Evolutionary conservation across 2,113 vertebrate genomes (phyloP), one percentile per base, ranked within the genome.

Genomic region (Brachypodius melanocephalos): DNA sequence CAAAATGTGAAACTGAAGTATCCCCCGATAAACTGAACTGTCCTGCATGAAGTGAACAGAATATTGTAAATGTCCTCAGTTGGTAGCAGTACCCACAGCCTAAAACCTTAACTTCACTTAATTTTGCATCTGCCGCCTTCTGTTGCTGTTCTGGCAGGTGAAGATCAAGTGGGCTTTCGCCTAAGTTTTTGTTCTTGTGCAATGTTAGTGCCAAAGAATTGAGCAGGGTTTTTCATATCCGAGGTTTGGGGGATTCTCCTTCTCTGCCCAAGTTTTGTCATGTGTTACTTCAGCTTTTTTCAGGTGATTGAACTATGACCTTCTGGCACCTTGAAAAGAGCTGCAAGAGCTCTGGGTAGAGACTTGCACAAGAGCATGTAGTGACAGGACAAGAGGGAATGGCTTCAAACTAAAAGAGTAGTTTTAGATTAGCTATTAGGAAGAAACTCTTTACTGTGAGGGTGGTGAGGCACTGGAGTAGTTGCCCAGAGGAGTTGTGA

Each of bases 31-130:
- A 17, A 15, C 16, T 17, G 6, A 38, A 20, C 16, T 32, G 43
- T 51, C 14, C 42, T 40, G 5, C 1, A 0, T 38, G 18, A 54
- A 38, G 6, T 14, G 2, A 59, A 6, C 32, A 20, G 38, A 5
- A 1, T 22, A 5, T 18, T 9, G 1, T 9, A 26, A 48, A 32
- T 5, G 7, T 14, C 6, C 36, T 91, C 12, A 12, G 7, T 14
- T 4, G 7, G 36, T 34, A 42, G 55, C 48, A 16, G 5, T 38
- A 32, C 22, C 25, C 9, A 6, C 32, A 40, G 15, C 51, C 18
- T 71, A 8, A 20, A 54, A 24, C 11, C 2, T 2, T 49, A 19
- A 20, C 34, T n/a, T 20, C 0, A 0, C 16, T 14, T 45, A 7
- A 5, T 36, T 65, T 78, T 26, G 9, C 65, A 10, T 42, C 49